These are phyloP conservation scores for Reticulitermes lucifugus DNA, from an alignment of 2,888 invertebrate species.

Conservation along the genomic window DNA sequence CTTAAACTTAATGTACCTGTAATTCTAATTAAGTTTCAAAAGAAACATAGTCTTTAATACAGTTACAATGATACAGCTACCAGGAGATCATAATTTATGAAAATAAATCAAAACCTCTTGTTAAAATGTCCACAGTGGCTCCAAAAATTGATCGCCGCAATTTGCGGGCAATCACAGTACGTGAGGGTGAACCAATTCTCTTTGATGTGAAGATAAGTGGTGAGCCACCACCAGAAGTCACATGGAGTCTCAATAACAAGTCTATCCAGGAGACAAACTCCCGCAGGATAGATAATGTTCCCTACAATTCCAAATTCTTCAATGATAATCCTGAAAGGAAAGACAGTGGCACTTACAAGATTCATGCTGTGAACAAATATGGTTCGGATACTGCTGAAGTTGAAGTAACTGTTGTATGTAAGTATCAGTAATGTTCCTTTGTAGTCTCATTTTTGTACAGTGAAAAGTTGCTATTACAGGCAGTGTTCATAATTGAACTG, in stretches of 20 bases:
- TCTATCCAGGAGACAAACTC: slow-evolving; percentile 74
- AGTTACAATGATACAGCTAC: too few relatives aligned
- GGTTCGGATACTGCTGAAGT: slow-evolving; percentile 92
- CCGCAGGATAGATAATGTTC: slow-evolving; percentile 80
- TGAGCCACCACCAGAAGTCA: slow-evolving; percentile 91
- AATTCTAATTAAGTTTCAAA: too few relatives aligned
- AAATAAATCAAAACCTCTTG: too few relatives aligned
- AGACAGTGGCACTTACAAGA: slow-evolving; percentile 90
- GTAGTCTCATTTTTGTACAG: not conserved
- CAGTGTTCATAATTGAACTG: not conserved
- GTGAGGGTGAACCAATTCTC: slow-evolving; percentile 90
- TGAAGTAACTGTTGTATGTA: slow-evolving; percentile 89
- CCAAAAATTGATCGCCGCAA: slow-evolving; percentile 96
- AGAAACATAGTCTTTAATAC: too few relatives aligned
- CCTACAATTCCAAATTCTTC: slow-evolving; percentile 88
- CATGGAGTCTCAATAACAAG: slow-evolving; percentile 88
- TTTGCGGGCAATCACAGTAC: slow-evolving; percentile 86
- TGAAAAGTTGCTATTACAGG: too few relatives aligned
- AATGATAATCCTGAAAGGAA: slow-evolving; percentile 88
- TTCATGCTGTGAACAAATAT: slow-evolving; percentile 86
- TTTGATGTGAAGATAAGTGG: slow-evolving; percentile 91
- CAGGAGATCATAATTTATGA: too few relatives aligned
- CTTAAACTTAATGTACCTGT: too few relatives aligned
- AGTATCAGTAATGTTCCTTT: slow-evolving; percentile 62
- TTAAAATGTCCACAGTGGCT: slow-evolving; percentile 74